These are phyloP conservation scores for Drosophila merina DNA, from an alignment of 2,888 invertebrate genomes.

Conservation along the genomic window DNA sequence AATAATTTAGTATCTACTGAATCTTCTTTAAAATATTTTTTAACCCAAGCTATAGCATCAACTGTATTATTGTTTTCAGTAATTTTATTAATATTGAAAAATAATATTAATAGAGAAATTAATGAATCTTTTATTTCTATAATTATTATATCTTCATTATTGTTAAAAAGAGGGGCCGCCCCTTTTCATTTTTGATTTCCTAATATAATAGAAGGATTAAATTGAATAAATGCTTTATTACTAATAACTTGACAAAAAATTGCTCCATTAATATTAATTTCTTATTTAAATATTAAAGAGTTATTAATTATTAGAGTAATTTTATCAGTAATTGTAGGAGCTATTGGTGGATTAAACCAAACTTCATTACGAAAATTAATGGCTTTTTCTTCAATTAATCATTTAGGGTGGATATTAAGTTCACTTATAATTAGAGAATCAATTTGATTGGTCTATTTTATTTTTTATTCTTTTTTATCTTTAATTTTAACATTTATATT, in stretches of 20 bases:
- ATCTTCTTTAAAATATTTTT: slow-evolving; percentile 87
- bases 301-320: slow-evolving; percentile 84
- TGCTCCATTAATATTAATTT: slow-evolving; percentile 86
- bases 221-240: slow-evolving; percentile 86
- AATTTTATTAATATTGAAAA: slow-evolving; percentile 26
- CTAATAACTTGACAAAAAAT: slow-evolving; percentile 88
- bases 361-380: slow-evolving; percentile 86
- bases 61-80: slow-evolving; percentile 50
- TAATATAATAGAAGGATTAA: no score
- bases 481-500: slow-evolving; percentile 84
- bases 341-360: slow-evolving; percentile 85
- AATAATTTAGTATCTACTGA: slow-evolving; percentile 85
- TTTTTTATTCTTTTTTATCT: slow-evolving; percentile 21
- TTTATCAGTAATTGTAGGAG: slow-evolving; percentile 84
- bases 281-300: slow-evolving; percentile 84
- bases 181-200: no score
- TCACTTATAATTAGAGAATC: no score
- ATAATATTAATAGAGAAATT: slow-evolving; percentile 76
- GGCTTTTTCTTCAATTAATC: slow-evolving; percentile 87
- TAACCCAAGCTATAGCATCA: slow-evolving; percentile 86
- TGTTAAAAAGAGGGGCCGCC: slow-evolving; percentile 82
- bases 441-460: no score
- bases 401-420: no score
- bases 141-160: slow-evolving; percentile 82
- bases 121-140: slow-evolving; percentile 68